phyloP scores from a whole-genome alignment of 2,888 invertebrate species.

The Diaprepes abbreviatus region DNA sequence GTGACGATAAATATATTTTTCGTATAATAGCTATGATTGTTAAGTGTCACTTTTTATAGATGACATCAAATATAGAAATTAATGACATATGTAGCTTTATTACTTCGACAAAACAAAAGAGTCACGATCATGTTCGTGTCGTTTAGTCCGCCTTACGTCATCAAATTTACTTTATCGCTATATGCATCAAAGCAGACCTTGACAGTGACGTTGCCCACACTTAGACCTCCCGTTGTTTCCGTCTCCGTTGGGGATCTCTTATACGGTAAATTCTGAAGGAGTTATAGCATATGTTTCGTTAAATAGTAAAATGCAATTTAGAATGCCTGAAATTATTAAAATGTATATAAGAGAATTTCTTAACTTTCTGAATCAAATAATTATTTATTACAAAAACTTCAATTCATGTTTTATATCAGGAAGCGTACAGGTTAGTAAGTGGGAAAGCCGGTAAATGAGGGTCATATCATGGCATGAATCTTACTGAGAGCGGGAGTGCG shows the following conservation, averaged over 20 bases:
- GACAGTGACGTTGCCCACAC: constrained; percentile 31
- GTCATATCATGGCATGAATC: too few species aligned
- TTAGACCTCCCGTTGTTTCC: constrained; percentile 25
- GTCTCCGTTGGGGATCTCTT: constrained; percentile 23
- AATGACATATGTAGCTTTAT: constrained; percentile 6
- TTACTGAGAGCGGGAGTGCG: too few species aligned
- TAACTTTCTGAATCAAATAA: too few species aligned
- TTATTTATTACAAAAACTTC: too few species aligned
- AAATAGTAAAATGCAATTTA: too few species aligned
- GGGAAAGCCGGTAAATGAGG: too few species aligned
- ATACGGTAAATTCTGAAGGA: constrained; percentile 9
- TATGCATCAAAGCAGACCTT: constrained; percentile 20
- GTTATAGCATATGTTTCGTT: not conserved
- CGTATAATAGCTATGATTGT: too few species aligned
- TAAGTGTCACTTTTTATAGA: not conserved
- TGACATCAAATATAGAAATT: constrained; percentile 6
- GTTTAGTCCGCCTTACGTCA: constrained; percentile 14
- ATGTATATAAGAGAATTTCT: too few species aligned
- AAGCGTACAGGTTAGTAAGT: too few species aligned
- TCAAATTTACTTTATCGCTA: constrained; percentile 17
- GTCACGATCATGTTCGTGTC: constrained; percentile 14
- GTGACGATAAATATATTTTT: too few species aligned
- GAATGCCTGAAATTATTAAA: too few species aligned
- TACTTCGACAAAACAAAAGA: constrained; percentile 13
- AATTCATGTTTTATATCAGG: too few species aligned